Conservation (phyloP, 2,113 vertebrate genomes). For the Podilymbus podiceps region DNA sequence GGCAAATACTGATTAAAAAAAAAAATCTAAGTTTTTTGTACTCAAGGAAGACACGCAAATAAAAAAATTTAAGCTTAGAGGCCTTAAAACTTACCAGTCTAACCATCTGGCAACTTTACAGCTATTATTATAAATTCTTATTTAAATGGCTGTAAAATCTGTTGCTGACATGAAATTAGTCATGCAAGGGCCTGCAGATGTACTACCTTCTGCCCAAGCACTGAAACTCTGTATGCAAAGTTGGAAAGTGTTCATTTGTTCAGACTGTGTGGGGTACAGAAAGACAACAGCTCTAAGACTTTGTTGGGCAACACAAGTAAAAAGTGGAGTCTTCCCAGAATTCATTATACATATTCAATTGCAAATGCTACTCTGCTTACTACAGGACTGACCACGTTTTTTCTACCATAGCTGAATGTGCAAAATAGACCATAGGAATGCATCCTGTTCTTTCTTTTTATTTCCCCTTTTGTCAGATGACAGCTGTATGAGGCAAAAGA, state of each 20-base stretch:
- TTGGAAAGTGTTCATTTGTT: constrained; percentile 49
- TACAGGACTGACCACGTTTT: neutral
- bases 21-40: neutral
- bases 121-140: constrained; percentile 67
- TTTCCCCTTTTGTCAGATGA: neutral
- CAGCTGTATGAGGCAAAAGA: neutral
- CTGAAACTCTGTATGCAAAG: constrained; percentile 11
- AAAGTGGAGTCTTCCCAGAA: neutral
- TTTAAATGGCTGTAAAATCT: constrained; percentile 73
- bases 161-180: constrained; percentile 71
- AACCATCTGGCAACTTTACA: constrained; percentile 62
- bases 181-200: constrained; percentile 64
- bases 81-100: constrained; percentile 35
- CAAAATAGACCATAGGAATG: neutral
- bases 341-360: constrained; percentile 15
- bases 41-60: neutral
- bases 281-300: neutral
- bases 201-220: constrained; percentile 53
- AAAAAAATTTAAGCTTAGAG: neutral
- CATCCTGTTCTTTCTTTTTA: neutral
- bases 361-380: neutral
- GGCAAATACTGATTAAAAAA: neutral
- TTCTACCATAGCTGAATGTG: neutral
- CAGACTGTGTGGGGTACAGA: neutral
- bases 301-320: neutral